phyloP scores from a whole-genome alignment of 35 echinoderm and acorn worm genomes.

The Ptychodera flava region DNA sequence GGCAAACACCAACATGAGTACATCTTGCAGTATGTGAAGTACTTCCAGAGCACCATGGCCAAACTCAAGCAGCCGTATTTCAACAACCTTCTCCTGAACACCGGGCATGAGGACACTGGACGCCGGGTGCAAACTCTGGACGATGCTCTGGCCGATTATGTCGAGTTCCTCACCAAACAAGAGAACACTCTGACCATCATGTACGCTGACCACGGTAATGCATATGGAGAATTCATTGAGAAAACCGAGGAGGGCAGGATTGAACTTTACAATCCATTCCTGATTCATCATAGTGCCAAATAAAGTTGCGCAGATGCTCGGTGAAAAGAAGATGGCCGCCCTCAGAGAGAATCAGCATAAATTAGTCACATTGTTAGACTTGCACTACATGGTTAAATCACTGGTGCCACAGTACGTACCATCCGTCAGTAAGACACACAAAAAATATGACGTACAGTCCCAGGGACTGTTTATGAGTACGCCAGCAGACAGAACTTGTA shows the following conservation, averaged over 20 bases:
- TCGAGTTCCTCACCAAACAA: conserved; percentile 32
- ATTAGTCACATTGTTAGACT: conserved; percentile 57
- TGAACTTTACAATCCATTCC: conserved; percentile 74
- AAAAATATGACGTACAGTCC: conserved; percentile 37
- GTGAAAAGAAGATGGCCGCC: conserved; percentile 8
- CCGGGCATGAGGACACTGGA: conserved; percentile 68
- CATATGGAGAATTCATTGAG: conserved; percentile 55
- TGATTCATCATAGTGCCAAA: conserved; percentile 58
- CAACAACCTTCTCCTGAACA: conserved; percentile 51
- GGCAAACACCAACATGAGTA: conserved; percentile 68
- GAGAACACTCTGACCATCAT: conserved; percentile 63
- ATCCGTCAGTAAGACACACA: not conserved
- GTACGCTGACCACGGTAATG: conserved; percentile 83
- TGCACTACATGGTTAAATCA: conserved; percentile 56
- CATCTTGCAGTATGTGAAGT: conserved; percentile 58
- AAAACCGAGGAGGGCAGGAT: conserved; percentile 53
- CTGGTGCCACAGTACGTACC: conserved; percentile 8
- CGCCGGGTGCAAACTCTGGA: conserved; percentile 59
- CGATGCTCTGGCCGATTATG: conserved; percentile 44
- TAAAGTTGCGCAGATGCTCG: conserved; percentile 31
- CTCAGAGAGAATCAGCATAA: conserved; percentile 57
- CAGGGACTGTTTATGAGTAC: conserved; percentile 42
- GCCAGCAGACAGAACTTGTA: conserved; percentile 50
- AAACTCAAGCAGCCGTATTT: conserved; percentile 43
- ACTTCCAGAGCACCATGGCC: conserved; percentile 25